Percentiles rank a stretch among this genome's conserved stretches.
Conservation (phyloP, 2,888 invertebrate species). For the Polyommatus icarus region DNA sequence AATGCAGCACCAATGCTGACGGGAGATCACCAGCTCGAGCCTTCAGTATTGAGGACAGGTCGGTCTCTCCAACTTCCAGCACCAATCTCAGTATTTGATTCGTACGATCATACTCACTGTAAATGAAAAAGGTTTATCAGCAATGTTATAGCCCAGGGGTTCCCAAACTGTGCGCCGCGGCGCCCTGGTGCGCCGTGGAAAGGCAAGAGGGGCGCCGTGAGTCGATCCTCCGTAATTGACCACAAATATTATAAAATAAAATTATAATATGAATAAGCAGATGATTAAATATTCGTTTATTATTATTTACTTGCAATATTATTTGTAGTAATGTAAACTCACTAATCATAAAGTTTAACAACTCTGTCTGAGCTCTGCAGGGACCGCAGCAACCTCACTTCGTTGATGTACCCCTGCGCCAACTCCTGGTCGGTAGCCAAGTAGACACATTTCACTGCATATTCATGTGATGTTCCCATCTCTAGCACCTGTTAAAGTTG, state of each 20-base stretch:
- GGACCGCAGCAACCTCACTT: conserved; percentile 89
- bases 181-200: too few relatives aligned
- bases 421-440: conserved; percentile 86
- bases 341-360: conserved; percentile 93
- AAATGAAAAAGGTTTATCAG: conserved; percentile 23
- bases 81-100: conserved; percentile 89
- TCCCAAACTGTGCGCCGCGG: too few relatives aligned
- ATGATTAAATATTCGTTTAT: too few relatives aligned
- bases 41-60: conserved; percentile 89
- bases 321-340: conserved; percentile 63
- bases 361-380: conserved; percentile 91
- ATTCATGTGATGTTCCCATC: conserved; percentile 76
- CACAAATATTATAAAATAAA: too few relatives aligned
- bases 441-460: conserved; percentile 92
- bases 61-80: conserved; percentile 95
- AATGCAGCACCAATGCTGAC: conserved; percentile 89
- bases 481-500: conserved; percentile 79
- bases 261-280: too few relatives aligned
- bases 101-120: conserved; percentile 85
- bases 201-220: too few relatives aligned
- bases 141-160: neutral
- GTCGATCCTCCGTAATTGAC: too few relatives aligned
- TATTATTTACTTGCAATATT: too few relatives aligned
- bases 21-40: conserved; percentile 82
- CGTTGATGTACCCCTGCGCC: conserved; percentile 91